Percentiles rank a stretch among this genome's conserved stretches.
These are phyloP conservation scores for Dioctria linearis DNA, from an alignment of 2,888 invertebrate genomes.

Conservation along the genomic window DNA sequence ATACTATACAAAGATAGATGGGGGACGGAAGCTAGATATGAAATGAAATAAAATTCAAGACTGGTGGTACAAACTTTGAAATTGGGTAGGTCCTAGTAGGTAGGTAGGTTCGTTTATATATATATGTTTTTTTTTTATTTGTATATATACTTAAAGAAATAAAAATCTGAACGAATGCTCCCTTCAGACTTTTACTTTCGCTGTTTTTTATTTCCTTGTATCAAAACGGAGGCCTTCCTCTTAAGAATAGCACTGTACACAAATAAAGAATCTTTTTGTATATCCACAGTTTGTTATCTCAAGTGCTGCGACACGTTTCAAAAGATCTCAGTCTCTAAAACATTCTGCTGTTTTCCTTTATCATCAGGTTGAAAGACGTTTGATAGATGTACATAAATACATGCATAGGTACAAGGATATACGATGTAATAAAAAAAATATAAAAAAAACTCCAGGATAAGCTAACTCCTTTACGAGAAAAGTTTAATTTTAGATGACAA, in stretches of 20 bases:
- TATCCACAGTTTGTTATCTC: conserved; percentile 31
- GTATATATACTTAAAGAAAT: neutral
- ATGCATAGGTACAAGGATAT: neutral
- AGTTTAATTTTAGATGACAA: neutral
- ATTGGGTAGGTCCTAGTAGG: neutral
- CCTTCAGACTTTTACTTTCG: conserved; percentile 8
- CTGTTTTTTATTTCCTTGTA: conserved; percentile 24
- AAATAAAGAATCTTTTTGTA: conserved; percentile 26
- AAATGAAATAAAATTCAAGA: neutral
- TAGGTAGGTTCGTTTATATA: neutral
- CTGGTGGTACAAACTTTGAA: neutral
- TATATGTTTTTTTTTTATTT: neutral
- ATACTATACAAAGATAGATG: no score
- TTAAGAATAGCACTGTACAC: conserved; percentile 17
- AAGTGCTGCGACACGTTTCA: conserved; percentile 4
- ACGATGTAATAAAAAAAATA: neutral
- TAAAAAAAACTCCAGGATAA: neutral
- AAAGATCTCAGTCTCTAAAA: neutral
- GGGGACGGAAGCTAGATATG: no score
- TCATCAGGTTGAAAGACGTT: neutral
- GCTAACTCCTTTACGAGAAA: neutral
- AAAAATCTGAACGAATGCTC: conserved; percentile 37
- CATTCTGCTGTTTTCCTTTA: neutral
- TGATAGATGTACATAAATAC: neutral
- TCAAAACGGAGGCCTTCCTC: conserved; percentile 30